Conservation (phyloP, 2,113 vertebrate species). For the Brachyhypopomus occidentalis region DNA sequence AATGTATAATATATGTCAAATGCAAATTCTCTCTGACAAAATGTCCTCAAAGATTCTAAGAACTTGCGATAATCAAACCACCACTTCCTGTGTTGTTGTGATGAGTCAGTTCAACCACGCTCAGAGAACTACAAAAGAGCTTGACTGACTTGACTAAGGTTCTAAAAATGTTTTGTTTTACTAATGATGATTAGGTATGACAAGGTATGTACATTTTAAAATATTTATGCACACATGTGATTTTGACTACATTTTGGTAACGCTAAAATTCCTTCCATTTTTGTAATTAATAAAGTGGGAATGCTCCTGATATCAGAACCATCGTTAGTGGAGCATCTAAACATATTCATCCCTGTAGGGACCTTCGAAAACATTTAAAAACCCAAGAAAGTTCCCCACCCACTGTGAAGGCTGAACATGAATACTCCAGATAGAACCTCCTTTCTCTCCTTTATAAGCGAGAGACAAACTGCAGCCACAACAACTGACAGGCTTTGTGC, state of each 20-base stretch:
- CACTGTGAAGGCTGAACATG: neutral
- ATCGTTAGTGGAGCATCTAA: no score
- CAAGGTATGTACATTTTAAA: no score
- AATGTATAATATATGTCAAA: neutral
- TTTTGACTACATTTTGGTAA: no score
- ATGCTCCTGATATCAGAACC: no score
- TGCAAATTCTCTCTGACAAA: conserved; percentile 21
- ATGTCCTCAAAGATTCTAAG: conserved; percentile 23
- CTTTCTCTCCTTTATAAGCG: neutral
- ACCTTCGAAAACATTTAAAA: neutral
- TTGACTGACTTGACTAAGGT: neutral
- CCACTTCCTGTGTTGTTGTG: conserved; percentile 24
- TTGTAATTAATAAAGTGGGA: no score
- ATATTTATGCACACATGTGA: no score
- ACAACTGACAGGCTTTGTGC: neutral
- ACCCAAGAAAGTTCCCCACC: neutral
- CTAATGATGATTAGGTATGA: no score
- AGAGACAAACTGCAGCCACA: neutral
- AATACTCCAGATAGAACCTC: neutral
- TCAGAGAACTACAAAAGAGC: neutral
- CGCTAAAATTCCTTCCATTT: no score
- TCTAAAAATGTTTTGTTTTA: neutral
- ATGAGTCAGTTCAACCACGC: conserved; percentile 16
- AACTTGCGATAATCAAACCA: conserved; percentile 24
- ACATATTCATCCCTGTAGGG: neutral